A percentile compares a stretch with the other conserved stretches of the same genome.
Conservation (phyloP, 1,140 invertebrate genomes). For the Lasioglossum baleicum region DNA sequence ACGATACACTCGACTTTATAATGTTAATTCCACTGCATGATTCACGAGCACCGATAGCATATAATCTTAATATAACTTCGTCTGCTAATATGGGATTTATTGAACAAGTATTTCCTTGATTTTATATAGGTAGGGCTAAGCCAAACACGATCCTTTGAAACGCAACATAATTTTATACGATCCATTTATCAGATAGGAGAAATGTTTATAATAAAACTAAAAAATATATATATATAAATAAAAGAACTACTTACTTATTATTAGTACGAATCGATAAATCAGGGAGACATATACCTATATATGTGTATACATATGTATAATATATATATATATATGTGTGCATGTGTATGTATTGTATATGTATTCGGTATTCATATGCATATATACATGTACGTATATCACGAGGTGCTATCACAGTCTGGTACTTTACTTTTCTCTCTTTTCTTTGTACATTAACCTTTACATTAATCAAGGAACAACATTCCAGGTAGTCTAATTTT, state of each 20-base stretch:
- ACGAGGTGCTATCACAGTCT: constrained; percentile 20
- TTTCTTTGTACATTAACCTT: background rate
- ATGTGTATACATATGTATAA: no score
- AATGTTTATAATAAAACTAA: background rate
- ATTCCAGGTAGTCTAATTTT: background rate
- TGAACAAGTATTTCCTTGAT: background rate
- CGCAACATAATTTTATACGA: background rate
- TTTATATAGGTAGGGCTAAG: background rate
- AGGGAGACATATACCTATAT: background rate
- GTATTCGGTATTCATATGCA: background rate
- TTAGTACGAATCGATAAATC: constrained; percentile 3
- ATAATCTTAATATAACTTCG: constrained; percentile 24
- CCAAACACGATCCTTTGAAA: background rate
- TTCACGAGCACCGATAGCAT: constrained; percentile 8
- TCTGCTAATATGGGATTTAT: constrained; percentile 7
- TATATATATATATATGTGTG: background rate
- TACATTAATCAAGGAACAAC: background rate
- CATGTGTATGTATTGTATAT: background rate
- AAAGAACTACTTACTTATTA: background rate
- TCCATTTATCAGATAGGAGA: background rate
- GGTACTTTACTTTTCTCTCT: constrained; percentile 4
- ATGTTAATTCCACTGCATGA: constrained; percentile 2
- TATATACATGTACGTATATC: background rate
- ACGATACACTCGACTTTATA: background rate
- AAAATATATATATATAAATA: background rate